A percentile compares a stretch with the other conserved stretches of the same genome.
Evolutionary conservation across 64 coral and sea anemone species (phyloP).

Genomic region (Montipora capricornis): DNA sequence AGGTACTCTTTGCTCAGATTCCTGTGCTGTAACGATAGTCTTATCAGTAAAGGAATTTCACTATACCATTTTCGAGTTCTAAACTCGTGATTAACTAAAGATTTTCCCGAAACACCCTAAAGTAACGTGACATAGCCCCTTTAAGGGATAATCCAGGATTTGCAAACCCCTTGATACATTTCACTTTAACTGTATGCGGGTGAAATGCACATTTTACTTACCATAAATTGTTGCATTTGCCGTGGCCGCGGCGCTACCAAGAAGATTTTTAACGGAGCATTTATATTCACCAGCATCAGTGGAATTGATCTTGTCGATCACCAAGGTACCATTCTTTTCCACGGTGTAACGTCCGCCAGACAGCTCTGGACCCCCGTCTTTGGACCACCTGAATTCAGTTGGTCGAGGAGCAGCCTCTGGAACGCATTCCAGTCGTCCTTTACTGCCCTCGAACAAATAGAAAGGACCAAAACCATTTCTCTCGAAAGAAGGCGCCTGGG

Average conservation of each 20-base stretch:
- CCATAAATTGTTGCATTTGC: neutral
- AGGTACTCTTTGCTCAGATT: too few species aligned
- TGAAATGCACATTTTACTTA: neutral
- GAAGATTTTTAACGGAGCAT: constrained; percentile 13
- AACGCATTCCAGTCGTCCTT: constrained; percentile 12
- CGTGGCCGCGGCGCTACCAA: neutral
- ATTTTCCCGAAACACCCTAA: too few species aligned
- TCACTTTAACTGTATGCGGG: too few species aligned
- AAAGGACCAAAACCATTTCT: constrained; percentile 42
- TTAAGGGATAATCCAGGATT: too few species aligned
- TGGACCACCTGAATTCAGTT: neutral
- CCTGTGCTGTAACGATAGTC: too few species aligned
- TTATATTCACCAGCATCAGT: neutral
- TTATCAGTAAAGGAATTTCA: too few species aligned
- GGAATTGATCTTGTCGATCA: neutral
- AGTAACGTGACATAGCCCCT: too few species aligned
- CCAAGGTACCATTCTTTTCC: neutral
- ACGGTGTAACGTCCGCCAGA: neutral
- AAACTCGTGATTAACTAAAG: too few species aligned
- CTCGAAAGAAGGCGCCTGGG: neutral
- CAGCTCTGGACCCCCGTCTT: neutral
- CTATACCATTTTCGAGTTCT: too few species aligned
- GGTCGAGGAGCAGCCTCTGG: constrained; percentile 49
- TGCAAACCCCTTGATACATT: too few species aligned
- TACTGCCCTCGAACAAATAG: constrained; percentile 28